Evolutionary conservation across 92 coral and sea anemone genomes (phyloP), one percentile per base, ranked within the genome.

Genomic region (Nematostella vectensis): DNA sequence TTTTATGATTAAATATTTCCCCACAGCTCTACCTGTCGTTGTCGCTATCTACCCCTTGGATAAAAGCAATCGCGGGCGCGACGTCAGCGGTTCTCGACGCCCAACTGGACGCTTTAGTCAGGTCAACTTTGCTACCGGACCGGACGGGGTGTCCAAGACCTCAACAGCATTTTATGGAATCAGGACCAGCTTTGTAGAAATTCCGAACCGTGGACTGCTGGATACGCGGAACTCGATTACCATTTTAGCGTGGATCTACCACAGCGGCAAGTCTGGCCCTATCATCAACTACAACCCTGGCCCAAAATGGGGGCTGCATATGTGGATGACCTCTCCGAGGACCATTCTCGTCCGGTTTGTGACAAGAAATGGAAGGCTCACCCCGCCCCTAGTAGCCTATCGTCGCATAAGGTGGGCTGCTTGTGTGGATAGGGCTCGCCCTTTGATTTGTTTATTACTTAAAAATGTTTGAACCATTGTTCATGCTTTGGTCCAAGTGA

Each of bases 231-330:
- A 61, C 47, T 84, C 94, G 18, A 79, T 84, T 18, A 79, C 94
- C 15, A 62, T 84, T 36, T 48, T 80, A 40, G 87, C 88, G 6
- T 80, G 87, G 94, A 68, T 84, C 42, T 53, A 62, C 23, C 77
- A 84, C 37, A 31, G 58, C 9, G 94, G 87, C 25, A 8, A 21
- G 0, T 48, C 88, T 9, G 94, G 94, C 17, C 94, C 88, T 13
- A 84, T 84, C 31, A 43, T 84, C 13, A 74, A 74, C 55, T 84
- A 74, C 49, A 75, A 84, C 55, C 79, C 63, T 11, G 81, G 87
- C 0, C 82, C 86, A 10, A 54, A 65, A 31, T 70, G 87, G 88
- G 94, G 94, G 12, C 68, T 84, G 4, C 83, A 79, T 37, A 29
- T 84, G 17, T 84, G 87, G 87, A 75, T 79, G 87, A 62, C 68